Evolutionary conservation across 2,888 invertebrate species (phyloP).

Genomic region (Drosophila neonasuta): DNA sequence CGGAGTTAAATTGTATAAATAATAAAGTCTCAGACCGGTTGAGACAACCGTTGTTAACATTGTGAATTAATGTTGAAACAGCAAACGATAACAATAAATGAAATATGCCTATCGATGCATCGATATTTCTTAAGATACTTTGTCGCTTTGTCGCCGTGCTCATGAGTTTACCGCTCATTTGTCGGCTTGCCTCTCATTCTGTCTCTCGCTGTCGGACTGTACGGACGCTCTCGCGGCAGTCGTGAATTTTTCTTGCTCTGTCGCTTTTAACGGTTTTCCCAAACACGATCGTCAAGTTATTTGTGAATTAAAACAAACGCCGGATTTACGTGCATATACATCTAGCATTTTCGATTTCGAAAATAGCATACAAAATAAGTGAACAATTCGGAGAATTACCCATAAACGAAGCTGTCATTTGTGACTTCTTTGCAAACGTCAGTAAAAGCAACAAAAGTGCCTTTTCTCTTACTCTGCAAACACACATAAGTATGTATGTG

Average conservation of each 20-base stretch:
- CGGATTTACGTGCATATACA: not conserved
- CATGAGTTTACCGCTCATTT: constrained; percentile 34
- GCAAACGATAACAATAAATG: not conserved
- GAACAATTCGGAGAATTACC: constrained; percentile 34
- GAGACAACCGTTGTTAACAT: not conserved
- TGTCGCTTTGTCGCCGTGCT: constrained; percentile 17
- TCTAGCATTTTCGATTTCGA: constrained; percentile 2
- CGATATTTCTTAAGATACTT: constrained; percentile 6
- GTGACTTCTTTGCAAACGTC: constrained; percentile 39
- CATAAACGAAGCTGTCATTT: constrained; percentile 6
- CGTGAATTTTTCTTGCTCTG: constrained; percentile 5
- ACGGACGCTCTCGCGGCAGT: constrained; percentile 14
- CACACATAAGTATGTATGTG: not conserved
- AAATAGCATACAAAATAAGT: constrained; percentile 6
- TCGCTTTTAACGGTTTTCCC: constrained; percentile 34
- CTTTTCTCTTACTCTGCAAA: constrained; percentile 29
- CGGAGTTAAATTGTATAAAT: too few relatives aligned
- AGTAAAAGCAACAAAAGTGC: constrained; percentile 47
- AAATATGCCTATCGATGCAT: constrained; percentile 8
- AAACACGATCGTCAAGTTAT: constrained; percentile 44
- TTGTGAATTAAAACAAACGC: constrained; percentile 39
- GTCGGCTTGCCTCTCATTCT: constrained; percentile 39
- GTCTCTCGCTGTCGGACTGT: constrained; percentile 36
- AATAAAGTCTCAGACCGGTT: too few relatives aligned
- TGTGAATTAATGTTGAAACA: not conserved